A percentile compares a stretch with the other conserved stretches of the same genome.
Conservation (phyloP, 1,140 invertebrate species). For the Leptinotarsa defecta region DNA sequence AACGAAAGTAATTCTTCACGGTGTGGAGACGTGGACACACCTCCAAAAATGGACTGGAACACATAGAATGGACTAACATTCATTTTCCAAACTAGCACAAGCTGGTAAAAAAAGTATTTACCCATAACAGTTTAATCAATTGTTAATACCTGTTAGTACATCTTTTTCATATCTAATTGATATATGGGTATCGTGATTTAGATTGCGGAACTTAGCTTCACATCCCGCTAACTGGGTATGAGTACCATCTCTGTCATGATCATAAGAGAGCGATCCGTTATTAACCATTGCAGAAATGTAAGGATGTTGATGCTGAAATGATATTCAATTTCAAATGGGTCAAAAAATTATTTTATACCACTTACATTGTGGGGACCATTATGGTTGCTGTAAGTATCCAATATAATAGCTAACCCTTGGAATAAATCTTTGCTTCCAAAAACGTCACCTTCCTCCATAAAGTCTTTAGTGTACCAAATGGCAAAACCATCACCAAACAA, state of each 20-base stretch:
- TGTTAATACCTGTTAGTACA: conserved; percentile 73
- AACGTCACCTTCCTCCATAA: conserved; percentile 83
- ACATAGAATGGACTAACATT: too few species aligned
- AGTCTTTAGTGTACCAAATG: conserved; percentile 95
- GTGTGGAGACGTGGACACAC: too few species aligned
- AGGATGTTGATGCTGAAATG: conserved; percentile 89
- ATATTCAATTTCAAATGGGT: background rate
- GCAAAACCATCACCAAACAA: conserved; percentile 97
- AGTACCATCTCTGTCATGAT: conserved; percentile 97
- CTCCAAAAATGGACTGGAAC: too few species aligned
- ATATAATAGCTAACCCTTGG: conserved; percentile 87
- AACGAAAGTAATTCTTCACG: too few species aligned
- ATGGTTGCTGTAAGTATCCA: conserved; percentile 99
- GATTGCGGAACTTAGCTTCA: conserved; percentile 92
- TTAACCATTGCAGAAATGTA: conserved; percentile 99
- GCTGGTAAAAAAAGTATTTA: too few species aligned
- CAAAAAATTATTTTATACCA: conserved; percentile 29
- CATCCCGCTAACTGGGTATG: conserved; percentile 95
- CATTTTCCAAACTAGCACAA: too few species aligned
- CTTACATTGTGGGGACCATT: conserved; percentile 97
- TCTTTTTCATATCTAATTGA: conserved; percentile 92
- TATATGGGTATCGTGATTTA: conserved; percentile 88
- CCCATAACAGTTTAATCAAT: background rate
- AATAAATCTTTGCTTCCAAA: conserved; percentile 96
- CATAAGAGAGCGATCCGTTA: conserved; percentile 93